Evolutionary conservation across 2,797 vertebrate species (phyloP).

Genomic region (Botia kubotai): DNA sequence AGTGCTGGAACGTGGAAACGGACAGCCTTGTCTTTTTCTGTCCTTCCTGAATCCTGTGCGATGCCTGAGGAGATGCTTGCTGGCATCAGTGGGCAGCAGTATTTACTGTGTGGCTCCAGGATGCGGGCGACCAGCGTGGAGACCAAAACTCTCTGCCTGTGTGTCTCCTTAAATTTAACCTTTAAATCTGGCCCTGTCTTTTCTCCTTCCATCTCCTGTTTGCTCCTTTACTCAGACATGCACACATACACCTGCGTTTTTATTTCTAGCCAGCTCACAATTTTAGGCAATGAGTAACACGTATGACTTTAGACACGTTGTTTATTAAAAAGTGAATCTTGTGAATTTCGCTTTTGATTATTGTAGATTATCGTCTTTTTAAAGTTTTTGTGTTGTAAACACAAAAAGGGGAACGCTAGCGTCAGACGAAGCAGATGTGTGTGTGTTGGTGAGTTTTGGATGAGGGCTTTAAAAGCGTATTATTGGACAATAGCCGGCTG

Average conservation of each 20-base stretch:
- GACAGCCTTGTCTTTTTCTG: constrained; percentile 51
- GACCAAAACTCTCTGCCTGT: constrained; percentile 2
- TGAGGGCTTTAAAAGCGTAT: constrained; percentile 71
- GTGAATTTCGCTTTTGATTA: too few species aligned
- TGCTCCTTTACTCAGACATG: background rate
- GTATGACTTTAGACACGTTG: too few species aligned
- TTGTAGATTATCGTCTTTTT: too few species aligned
- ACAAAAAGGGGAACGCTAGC: constrained; percentile 42
- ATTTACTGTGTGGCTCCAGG: constrained; percentile 81
- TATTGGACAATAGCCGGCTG: constrained; percentile 78
- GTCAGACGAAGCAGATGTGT: constrained; percentile 75
- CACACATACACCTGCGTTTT: background rate
- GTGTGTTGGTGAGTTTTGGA: constrained; percentile 72
- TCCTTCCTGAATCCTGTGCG: constrained; percentile 75
- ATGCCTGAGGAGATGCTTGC: constrained; percentile 77
- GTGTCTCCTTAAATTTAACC: constrained; percentile 76
- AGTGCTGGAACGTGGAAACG: constrained; percentile 11
- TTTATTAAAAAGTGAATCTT: too few species aligned
- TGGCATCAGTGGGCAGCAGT: constrained; percentile 79
- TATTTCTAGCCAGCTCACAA: background rate
- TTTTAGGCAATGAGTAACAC: too few species aligned
- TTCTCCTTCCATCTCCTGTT: constrained; percentile 13
- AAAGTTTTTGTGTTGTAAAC: too few species aligned
- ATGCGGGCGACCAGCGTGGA: constrained; percentile 50
- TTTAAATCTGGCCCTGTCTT: constrained; percentile 67